Conservation (phyloP, 2,797 vertebrate species). For the Squalus acanthias region DNA sequence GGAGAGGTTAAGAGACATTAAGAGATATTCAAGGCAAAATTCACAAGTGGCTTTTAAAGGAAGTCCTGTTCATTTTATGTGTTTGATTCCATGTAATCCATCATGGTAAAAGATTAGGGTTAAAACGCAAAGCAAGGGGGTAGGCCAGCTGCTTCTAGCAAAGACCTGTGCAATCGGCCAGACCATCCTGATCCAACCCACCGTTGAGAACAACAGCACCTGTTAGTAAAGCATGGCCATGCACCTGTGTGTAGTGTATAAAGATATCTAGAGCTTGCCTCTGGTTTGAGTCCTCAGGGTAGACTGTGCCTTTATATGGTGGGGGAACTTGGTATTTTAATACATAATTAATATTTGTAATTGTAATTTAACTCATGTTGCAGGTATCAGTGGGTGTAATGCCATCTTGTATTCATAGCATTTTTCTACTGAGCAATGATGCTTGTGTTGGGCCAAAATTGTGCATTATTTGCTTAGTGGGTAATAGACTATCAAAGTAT, state of each 20-base stretch:
- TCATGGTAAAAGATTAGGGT: background rate
- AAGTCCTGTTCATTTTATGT: background rate
- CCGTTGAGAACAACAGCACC: background rate
- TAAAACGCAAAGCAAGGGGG: background rate
- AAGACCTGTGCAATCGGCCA: background rate
- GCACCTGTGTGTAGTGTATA: background rate
- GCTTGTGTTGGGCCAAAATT: background rate
- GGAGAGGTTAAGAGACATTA: too few relatives aligned
- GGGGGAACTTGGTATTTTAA: background rate
- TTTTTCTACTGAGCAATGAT: background rate
- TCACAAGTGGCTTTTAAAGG: background rate
- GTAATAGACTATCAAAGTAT: too few relatives aligned
- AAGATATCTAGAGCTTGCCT: background rate
- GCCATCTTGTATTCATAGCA: background rate
- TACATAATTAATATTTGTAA: background rate
- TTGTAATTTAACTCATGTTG: background rate
- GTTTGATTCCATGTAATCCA: background rate
- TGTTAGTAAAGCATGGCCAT: background rate
- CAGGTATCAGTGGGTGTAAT: background rate
- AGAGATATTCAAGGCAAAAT: too few relatives aligned
- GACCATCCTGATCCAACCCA: background rate
- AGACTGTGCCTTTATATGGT: background rate
- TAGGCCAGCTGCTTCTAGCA: background rate
- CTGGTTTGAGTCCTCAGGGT: background rate
- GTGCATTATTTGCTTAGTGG: background rate